These are phyloP conservation scores for Pandemis cinnamomeana DNA, from an alignment of 2,888 invertebrate species.

Conservation along the genomic window DNA sequence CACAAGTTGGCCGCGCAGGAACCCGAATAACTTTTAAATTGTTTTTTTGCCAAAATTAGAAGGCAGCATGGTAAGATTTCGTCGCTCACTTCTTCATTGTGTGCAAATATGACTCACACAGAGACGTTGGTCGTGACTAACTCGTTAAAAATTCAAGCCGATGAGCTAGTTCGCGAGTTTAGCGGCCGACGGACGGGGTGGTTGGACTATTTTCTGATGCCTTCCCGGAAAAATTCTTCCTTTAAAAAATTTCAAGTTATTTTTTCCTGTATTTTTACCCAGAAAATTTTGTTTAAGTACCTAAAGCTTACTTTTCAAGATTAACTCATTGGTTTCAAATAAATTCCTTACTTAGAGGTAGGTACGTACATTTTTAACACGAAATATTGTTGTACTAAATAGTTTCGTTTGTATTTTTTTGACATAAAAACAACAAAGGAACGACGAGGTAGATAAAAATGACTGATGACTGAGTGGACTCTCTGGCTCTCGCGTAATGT, in stretches of 20 bases:
- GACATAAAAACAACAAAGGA: too few species aligned
- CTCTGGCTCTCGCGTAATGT: too few species aligned
- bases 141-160: conserved; percentile 77
- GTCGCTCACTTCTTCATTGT: conserved; percentile 34
- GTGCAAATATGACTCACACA: conserved; percentile 68
- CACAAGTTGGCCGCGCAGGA: background rate
- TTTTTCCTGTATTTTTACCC: conserved; percentile 6
- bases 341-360: too few species aligned
- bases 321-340: too few species aligned
- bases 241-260: background rate
- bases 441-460: too few species aligned
- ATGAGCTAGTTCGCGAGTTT: conserved; percentile 57
- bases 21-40: conserved; percentile 17
- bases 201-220: conserved; percentile 26
- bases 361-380: too few species aligned
- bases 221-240: background rate
- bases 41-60: conserved; percentile 27
- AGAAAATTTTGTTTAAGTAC: background rate
- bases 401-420: too few species aligned
- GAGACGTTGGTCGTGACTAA: conserved; percentile 74
- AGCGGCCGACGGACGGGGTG: conserved; percentile 42
- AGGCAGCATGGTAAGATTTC: conserved; percentile 30
- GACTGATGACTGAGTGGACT: too few species aligned
- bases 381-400: too few species aligned
- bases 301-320: background rate